Base-by-base conservation (phyloP, 2,888 invertebrate species). In the Chouioia cunea region DNA sequence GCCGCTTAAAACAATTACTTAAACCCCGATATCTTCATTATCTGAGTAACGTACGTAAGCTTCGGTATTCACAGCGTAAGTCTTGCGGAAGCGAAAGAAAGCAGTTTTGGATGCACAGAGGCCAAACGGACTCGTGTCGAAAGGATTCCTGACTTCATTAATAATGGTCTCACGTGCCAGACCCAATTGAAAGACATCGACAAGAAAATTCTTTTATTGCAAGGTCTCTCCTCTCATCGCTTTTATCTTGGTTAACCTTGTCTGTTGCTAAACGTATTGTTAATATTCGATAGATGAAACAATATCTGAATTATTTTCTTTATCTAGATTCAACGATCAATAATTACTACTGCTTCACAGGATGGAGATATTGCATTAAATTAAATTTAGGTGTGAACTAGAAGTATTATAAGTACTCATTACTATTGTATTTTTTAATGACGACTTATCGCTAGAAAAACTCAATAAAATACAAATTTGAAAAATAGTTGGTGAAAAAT, bases 161-260 rank as follows among this genome's bases (percentile, higher is more conserved):
- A 77, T 77, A 76, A 72, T 70, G 72, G 69, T 66, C 65, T 69
- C 63, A 52, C 64, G 68, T 53, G 56, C 47, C 62, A 53, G 73
- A 76, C 74, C 71, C 65, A 71, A 68, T 66, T 74, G 68, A 12
- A 36, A 58, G 44, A 52, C 50, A 58, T 58, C 23, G 27, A 27
- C 52, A 14, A 44, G 46, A 22, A 43, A 27, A 14, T 46, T 15
- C 4, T n/a, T 44, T 2, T 20, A 6, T 36, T 23, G 23, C 59
- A 18, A 16, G 52, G 22, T 43, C 63, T 43, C 16, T 47, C 54
- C 23, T 3, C 8, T 16, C 36, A 48, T 65, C 57, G 27, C 43
- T 69, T 71, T 77, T 76, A 77, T 76, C 75, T 68, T 66, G 58
- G 47, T 73, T 73, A 70, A 72, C 71, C 67, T 60, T 64, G 69